Conservation (phyloP, 2,797 vertebrate genomes). For the Erethizon dorsatum region DNA sequence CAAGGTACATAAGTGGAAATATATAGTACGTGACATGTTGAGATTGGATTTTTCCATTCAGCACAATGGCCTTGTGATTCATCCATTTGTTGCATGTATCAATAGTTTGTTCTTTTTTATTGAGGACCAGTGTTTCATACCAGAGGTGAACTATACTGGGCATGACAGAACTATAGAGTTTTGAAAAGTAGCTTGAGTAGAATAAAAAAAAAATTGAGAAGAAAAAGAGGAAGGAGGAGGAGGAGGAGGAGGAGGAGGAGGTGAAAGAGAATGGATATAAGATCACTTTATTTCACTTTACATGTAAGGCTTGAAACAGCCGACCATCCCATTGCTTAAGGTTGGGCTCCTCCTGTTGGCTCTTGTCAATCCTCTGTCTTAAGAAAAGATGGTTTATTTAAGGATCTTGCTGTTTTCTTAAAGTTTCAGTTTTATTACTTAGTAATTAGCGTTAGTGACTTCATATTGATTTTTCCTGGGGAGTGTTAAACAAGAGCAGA, state of each 20-base stretch:
- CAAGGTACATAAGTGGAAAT: neutral
- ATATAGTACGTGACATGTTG: neutral
- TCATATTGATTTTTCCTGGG: neutral
- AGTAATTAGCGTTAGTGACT: neutral
- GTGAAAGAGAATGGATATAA: neutral
- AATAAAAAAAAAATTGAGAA: neutral
- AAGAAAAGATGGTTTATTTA: neutral
- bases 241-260: neutral
- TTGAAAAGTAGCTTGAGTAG: neutral
- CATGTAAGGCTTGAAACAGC: neutral
- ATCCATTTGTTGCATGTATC: neutral
- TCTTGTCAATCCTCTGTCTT: neutral
- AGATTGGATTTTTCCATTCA: neutral
- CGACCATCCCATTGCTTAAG: neutral
- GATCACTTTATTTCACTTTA: neutral
- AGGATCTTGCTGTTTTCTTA: neutral
- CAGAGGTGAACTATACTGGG: neutral
- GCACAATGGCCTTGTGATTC: neutral
- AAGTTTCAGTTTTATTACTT: neutral
- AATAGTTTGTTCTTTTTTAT: neutral
- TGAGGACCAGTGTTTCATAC: neutral
- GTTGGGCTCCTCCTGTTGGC: neutral
- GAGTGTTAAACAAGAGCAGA: fast-evolving
- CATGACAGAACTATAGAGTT: neutral
- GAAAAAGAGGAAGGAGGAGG: neutral